Evolutionary conservation across 2,888 invertebrate species (phyloP).

Genomic region (Drosophila birchii): DNA sequence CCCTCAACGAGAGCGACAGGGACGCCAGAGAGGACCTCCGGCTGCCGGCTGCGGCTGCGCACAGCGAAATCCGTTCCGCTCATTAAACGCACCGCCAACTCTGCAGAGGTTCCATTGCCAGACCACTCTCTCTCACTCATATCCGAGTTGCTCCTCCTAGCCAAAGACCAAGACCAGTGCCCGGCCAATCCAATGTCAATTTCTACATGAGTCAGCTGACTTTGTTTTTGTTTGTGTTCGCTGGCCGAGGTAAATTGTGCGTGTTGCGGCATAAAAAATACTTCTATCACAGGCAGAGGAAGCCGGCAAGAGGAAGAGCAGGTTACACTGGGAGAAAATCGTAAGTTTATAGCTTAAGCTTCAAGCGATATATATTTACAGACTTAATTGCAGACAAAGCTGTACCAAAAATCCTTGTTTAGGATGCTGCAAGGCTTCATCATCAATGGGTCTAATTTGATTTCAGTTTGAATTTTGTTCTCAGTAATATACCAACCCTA

Average conservation of each 20-base stretch:
- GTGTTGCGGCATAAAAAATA: conserved; percentile 78
- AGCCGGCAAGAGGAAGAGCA: conserved; percentile 16
- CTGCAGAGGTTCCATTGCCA: conserved; percentile 8
- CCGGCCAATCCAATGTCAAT: conserved; percentile 27
- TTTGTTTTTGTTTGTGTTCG: conserved; percentile 63
- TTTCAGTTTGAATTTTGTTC: no score
- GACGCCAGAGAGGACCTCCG: conserved; percentile 66
- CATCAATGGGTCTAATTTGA: background rate
- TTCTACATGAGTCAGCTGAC: conserved; percentile 74
- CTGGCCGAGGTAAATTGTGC: conserved; percentile 76
- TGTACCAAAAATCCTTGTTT: fast-evolving
- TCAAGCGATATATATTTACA: background rate
- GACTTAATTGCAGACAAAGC: background rate
- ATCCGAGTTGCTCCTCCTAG: conserved; percentile 30
- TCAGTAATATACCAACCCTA: fast-evolving
- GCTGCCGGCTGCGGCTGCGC: conserved; percentile 59
- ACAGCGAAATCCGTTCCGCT: conserved; percentile 78
- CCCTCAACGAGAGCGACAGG: conserved; percentile 18
- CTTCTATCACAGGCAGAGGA: conserved; percentile 33
- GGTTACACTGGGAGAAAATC: conserved; percentile 14
- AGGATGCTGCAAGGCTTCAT: background rate
- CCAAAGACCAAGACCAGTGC: conserved; percentile 25
- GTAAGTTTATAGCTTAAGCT: background rate
- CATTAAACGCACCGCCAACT: conserved; percentile 79
- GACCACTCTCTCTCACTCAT: background rate